A percentile compares a stretch with the other conserved stretches of the same genome.
These are phyloP conservation scores for Athrips mouffetella DNA, from an alignment of 2,888 invertebrate genomes.

Conservation along the genomic window DNA sequence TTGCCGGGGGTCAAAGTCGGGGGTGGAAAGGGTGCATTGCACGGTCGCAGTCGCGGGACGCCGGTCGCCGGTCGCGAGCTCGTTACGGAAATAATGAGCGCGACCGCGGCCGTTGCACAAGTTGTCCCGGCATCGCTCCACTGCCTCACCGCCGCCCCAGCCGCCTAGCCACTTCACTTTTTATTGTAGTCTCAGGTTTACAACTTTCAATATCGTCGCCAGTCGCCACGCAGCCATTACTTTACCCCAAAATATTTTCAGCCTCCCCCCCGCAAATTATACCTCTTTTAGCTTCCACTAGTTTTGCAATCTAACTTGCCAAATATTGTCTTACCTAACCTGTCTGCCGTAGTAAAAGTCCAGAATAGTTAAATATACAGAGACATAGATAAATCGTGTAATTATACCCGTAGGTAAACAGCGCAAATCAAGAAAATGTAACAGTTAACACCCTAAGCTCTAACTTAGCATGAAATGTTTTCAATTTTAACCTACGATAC, in stretches of 20 bases:
- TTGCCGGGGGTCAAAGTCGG: conserved; percentile 63
- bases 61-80: conserved; percentile 57
- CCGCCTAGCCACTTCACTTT: conserved; percentile 37
- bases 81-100: conserved; percentile 73
- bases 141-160: conserved; percentile 27
- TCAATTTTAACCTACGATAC: too few species aligned
- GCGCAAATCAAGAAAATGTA: too few species aligned
- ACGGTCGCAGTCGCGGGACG: conserved; percentile 42
- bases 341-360: too few species aligned
- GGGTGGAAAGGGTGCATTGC: conserved; percentile 30
- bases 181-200: conserved; percentile 50
- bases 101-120: conserved; percentile 57
- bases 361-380: too few species aligned
- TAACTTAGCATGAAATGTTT: too few species aligned
- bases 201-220: conserved; percentile 33
- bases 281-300: too few species aligned
- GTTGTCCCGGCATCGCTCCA: conserved; percentile 40
- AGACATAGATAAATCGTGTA: too few species aligned
- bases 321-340: too few species aligned
- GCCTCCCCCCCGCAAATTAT: conserved; percentile 3
- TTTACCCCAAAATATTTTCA: conserved; percentile 16
- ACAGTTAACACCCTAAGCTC: too few species aligned
- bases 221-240: conserved; percentile 25
- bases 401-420: too few species aligned
- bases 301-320: too few species aligned